Conservation (phyloP, 2,113 vertebrate species). For the Bubo scandiacus region DNA sequence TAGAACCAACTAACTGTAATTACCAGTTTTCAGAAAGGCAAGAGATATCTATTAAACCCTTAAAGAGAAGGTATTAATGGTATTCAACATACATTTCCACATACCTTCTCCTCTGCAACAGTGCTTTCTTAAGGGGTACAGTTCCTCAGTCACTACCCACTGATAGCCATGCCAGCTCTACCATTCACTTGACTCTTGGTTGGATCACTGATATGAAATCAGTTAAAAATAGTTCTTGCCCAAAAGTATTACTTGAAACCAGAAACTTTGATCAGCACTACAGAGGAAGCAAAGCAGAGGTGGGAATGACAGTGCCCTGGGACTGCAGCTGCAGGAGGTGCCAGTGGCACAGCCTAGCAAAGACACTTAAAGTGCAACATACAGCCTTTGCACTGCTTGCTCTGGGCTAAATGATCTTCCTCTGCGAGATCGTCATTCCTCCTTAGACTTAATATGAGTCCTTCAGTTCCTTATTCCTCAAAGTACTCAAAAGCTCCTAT, state of each 20-base stretch:
- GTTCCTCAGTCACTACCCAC: neutral
- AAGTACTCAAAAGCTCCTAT: neutral
- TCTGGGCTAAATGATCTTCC: neutral
- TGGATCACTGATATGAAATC: neutral
- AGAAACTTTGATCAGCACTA: neutral
- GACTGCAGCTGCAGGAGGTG: neutral
- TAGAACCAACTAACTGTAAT: neutral
- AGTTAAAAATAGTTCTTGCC: neutral
- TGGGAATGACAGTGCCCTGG: neutral
- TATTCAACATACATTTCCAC: neutral
- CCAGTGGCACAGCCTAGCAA: neutral
- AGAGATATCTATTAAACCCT: neutral
- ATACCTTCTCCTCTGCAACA: neutral
- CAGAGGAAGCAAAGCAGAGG: neutral
- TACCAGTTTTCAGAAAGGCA: neutral
- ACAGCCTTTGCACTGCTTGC: neutral
- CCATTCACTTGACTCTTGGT: neutral
- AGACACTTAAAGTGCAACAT: neutral
- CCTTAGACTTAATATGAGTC: neutral
- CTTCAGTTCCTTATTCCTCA: neutral
- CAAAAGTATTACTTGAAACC: neutral
- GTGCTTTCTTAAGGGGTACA: neutral
- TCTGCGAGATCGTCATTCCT: neutral
- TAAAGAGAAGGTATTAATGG: neutral
- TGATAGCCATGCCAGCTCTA: neutral